Percentiles rank a stretch among this genome's conserved stretches.
These are phyloP conservation scores for Drosophila meridionalis DNA, from an alignment of 2,888 invertebrate genomes.

Conservation along the genomic window DNA sequence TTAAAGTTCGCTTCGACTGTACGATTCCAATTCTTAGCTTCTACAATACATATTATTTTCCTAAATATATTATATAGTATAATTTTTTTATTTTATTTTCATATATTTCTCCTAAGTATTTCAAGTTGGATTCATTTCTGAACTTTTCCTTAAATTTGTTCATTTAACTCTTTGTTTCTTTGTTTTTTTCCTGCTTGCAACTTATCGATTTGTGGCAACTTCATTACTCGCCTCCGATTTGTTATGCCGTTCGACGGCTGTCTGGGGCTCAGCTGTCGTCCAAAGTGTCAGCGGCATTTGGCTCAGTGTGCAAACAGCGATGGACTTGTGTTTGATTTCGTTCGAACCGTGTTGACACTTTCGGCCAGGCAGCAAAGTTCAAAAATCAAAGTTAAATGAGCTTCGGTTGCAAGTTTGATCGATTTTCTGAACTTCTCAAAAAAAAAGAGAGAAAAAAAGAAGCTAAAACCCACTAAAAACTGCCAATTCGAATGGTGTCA, in stretches of 20 bases:
- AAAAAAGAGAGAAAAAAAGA: neutral
- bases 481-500: conserved; percentile 13
- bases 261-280: conserved; percentile 36
- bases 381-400: conserved; percentile 62
- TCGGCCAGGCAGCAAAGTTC: conserved; percentile 23
- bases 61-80: neutral
- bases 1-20: too few relatives aligned
- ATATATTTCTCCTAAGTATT: neutral
- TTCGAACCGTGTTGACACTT: conserved; percentile 61
- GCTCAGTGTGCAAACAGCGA: conserved; percentile 64
- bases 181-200: neutral
- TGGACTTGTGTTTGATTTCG: conserved; percentile 54
- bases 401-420: conserved; percentile 70
- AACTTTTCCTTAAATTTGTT: neutral
- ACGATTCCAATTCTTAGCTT: too few relatives aligned
- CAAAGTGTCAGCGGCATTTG: conserved; percentile 42
- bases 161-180: neutral
- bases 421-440: conserved; percentile 42
- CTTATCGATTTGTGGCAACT: conserved; percentile 37
- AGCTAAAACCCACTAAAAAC: neutral
- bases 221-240: conserved; percentile 26
- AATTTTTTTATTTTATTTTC: neutral
- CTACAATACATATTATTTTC: too few relatives aligned
- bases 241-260: conserved; percentile 14
- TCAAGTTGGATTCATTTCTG: neutral